Base-by-base conservation (phyloP, 2,113 vertebrate species). In the Chitala chitala region DNA sequence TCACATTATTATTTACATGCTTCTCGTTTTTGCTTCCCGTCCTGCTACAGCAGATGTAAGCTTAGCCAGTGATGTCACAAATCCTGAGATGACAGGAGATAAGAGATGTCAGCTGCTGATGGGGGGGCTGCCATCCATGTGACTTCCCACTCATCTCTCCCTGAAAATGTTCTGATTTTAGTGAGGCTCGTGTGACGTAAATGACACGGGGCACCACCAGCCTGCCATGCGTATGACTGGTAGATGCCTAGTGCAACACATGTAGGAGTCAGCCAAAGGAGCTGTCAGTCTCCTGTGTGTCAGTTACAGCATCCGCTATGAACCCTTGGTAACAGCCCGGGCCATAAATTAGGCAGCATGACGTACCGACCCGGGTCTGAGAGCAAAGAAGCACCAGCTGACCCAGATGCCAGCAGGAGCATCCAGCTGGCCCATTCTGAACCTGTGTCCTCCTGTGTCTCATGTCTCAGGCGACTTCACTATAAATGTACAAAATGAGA, bases 261-360 rank as follows among this genome's bases (percentile, higher is more conserved):
- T 66, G 51, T 56, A 55, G 31, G 17, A 24, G 50, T 55, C 22
- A 50, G 15, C 38, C 6, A 36, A 20, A 2, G 10, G 26, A 26
- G 42, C 59, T 59, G 31, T 7, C 59, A 26, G n/a, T n/a, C 29
- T 17, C 59, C 59, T 9, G 46, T n/a, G 69, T 38, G 65, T 63
- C 75, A 73, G 40, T 75, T 44, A 63, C 71, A 73, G 65, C 75
- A 76, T 76, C 78, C 74, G 75, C 78, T 71, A 53, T 74, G 71
- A 40, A 75, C 71, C 65, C 61, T 33, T 74, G 78, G 75, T 76
- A 56, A 74, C 70, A 79, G 58, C 63, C 5, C 65, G 73, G 72
- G 78, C 58, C 66, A 76, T 79, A 79, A 79, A 79, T 74, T 76
- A 79, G 56, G 51, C 78, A 79, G 78, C 71, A 53, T 36, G 64